phyloP scores from a whole-genome alignment of 2,888 invertebrate genomes.

The Melanargia galathea region DNA sequence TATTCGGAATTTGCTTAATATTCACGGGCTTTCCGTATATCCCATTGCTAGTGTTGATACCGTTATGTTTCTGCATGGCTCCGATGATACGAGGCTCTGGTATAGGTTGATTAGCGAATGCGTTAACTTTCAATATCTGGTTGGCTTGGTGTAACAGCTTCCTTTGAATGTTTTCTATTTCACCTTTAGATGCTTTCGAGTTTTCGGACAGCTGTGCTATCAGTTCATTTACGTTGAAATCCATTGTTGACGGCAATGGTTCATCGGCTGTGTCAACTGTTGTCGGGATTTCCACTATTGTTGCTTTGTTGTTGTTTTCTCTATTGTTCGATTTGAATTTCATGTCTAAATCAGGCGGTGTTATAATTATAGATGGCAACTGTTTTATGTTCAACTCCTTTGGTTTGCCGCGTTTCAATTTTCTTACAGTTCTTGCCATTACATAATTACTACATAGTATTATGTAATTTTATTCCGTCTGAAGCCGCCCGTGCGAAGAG shows the following conservation, averaged over 20 bases:
- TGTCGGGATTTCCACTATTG: slow-evolving; percentile 38
- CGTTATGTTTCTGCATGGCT: slow-evolving; percentile 64
- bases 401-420: slow-evolving; percentile 85
- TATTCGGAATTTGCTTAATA: background rate
- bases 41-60: slow-evolving; percentile 49
- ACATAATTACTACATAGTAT: slow-evolving; percentile 72
- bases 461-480: background rate
- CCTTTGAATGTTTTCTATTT: slow-evolving; percentile 74
- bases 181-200: slow-evolving; percentile 69
- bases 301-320: slow-evolving; percentile 38
- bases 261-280: slow-evolving; percentile 39
- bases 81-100: slow-evolving; percentile 63
- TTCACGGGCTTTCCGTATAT: slow-evolving; percentile 60
- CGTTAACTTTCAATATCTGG: slow-evolving; percentile 76
- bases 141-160: slow-evolving; percentile 74
- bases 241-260: slow-evolving; percentile 47
- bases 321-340: slow-evolving; percentile 63
- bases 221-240: slow-evolving; percentile 71
- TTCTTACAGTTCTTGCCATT: slow-evolving; percentile 87
- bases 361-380: slow-evolving; percentile 65
- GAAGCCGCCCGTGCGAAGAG: background rate
- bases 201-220: slow-evolving; percentile 75
- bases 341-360: slow-evolving; percentile 66
- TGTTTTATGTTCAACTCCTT: slow-evolving; percentile 57
- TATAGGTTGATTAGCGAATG: slow-evolving; percentile 61